Percentiles rank a stretch among this genome's conserved stretches.
Evolutionary conservation across 2,797 vertebrate species (phyloP).

Genomic region (Sebastes itinus): DNA sequence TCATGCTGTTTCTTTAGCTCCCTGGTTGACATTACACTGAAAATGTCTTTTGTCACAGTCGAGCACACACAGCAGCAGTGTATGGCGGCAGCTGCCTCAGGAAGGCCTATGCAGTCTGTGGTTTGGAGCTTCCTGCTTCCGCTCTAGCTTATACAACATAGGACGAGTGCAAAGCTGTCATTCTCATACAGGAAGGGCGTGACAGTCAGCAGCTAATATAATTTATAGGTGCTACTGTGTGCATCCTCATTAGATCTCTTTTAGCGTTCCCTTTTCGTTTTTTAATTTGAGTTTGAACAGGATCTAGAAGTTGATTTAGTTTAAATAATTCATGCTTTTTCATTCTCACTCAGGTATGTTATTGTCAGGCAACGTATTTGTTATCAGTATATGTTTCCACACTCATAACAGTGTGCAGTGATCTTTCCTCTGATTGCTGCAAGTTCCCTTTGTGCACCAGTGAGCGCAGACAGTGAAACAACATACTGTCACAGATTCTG

Average conservation of each 20-base stretch:
- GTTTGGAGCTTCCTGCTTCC: conserved; percentile 79
- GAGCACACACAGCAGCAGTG: not conserved
- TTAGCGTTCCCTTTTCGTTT: not conserved
- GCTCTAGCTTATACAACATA: conserved; percentile 26
- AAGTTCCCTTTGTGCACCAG: conserved; percentile 28
- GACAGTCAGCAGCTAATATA: conserved; percentile 5
- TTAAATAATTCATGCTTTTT: not conserved
- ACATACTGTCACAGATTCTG: conserved; percentile 28
- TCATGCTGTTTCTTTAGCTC: not conserved
- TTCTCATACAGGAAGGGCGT: conserved; percentile 63
- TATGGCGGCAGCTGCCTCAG: conserved; percentile 33
- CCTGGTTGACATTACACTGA: not conserved
- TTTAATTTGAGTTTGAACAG: not conserved
- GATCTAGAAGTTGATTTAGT: not conserved
- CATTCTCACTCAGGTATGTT: conserved; percentile 36
- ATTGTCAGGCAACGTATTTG: not conserved
- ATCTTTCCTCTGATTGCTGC: conserved; percentile 12
- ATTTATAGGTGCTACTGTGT: conserved; percentile 25
- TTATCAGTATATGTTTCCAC: not conserved
- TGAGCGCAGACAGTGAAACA: conserved; percentile 16
- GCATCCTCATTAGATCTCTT: conserved; percentile 12
- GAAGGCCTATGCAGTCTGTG: conserved; percentile 69
- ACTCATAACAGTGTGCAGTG: not conserved
- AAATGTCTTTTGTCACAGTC: conserved; percentile 6
- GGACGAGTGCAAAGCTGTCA: conserved; percentile 45